A percentile compares a stretch with the other conserved stretches of the same genome.
Conservation (phyloP, 2,797 vertebrate genomes). For the Falco columbarius region DNA sequence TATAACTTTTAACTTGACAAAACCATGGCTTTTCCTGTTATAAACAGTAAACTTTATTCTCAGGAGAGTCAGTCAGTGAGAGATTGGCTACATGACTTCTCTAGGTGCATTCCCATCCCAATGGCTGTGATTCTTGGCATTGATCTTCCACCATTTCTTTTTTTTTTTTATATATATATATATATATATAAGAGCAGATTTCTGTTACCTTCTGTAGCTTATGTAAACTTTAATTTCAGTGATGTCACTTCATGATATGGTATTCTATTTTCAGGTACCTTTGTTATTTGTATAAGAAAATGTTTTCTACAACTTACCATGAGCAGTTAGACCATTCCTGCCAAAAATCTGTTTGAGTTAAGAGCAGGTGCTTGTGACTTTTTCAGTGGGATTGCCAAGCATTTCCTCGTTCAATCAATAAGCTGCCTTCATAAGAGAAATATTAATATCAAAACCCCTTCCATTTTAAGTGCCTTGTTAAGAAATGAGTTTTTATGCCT, state of each 20-base stretch:
- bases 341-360: neutral
- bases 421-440: neutral
- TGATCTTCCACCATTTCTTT: neutral
- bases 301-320: neutral
- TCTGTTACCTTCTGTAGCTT: neutral
- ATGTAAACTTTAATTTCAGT: neutral
- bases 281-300: neutral
- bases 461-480: neutral
- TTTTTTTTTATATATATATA: neutral
- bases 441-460: neutral
- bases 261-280: neutral
- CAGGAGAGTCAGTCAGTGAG: neutral
- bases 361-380: neutral
- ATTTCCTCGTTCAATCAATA: neutral
- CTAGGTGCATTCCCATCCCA: neutral
- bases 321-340: neutral
- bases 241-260: neutral
- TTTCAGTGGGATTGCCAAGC: neutral
- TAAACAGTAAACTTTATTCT: neutral
- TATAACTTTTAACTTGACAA: neutral
- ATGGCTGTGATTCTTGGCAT: neutral
- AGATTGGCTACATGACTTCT: neutral
- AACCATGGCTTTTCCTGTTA: neutral
- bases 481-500: neutral
- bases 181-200: neutral